A percentile compares a stretch with the other conserved stretches of the same genome.
Conservation (phyloP, 2,888 invertebrate species). For the Aphrophora alni region DNA sequence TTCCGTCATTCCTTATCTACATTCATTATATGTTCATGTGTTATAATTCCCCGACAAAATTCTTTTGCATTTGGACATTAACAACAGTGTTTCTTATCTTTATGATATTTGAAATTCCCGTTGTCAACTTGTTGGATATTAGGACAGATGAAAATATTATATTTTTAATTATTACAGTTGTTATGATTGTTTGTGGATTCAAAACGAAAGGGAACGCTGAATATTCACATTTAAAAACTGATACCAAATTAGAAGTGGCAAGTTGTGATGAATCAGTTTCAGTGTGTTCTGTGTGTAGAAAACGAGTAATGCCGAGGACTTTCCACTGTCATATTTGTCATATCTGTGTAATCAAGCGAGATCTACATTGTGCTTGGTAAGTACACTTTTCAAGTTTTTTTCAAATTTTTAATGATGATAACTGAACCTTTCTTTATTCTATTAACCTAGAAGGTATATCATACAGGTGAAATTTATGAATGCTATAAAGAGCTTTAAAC, state of each 20-base stretch:
- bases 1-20: conserved; percentile 48
- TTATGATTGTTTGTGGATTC: conserved; percentile 60
- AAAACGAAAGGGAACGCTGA: conserved; percentile 55
- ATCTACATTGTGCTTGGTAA: conserved; percentile 83
- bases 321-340: conserved; percentile 86
- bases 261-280: conserved; percentile 51
- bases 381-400: conserved; percentile 51
- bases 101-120: conserved; percentile 71
- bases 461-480: no score
- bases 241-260: conserved; percentile 48
- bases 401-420: no score
- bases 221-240: conserved; percentile 50
- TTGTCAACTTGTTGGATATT: conserved; percentile 76
- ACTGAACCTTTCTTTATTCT: no score
- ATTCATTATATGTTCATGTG: conserved; percentile 47
- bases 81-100: conserved; percentile 71
- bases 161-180: conserved; percentile 61
- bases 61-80: conserved; percentile 77
- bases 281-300: conserved; percentile 67
- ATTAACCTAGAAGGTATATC: no score
- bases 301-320: conserved; percentile 70
- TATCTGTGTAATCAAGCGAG: conserved; percentile 77
- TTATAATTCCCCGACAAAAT: conserved; percentile 65
- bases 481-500: no score
- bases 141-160: conserved; percentile 68